Evolutionary conservation across 2,113 vertebrate genomes (phyloP).

Genomic region (Apistogramma diplotaenia): DNA sequence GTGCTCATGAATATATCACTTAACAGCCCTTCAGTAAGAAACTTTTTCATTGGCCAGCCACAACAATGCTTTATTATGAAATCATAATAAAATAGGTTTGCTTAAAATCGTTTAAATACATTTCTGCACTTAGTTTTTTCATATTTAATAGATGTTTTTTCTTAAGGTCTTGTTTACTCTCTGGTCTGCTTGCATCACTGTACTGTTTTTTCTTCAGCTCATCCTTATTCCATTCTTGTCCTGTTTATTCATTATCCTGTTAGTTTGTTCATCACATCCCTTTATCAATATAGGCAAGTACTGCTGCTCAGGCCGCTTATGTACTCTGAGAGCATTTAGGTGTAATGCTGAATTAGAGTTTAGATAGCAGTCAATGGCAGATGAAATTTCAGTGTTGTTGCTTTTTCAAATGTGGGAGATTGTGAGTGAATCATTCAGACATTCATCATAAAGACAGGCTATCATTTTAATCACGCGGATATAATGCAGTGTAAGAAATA

Average conservation of each 20-base stretch:
- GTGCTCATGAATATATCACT: not conserved
- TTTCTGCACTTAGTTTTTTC: not conserved
- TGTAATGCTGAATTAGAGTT: not conserved
- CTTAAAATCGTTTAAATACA: not conserved
- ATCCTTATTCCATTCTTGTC: not conserved
- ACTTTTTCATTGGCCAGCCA: not conserved
- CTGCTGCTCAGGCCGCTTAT: not conserved
- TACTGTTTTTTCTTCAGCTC: not conserved
- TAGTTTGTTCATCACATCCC: conserved; percentile 7
- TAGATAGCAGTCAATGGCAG: not conserved
- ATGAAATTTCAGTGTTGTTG: not conserved
- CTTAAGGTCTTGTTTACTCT: no score
- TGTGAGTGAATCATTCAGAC: conserved; percentile 3
- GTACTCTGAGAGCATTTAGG: not conserved
- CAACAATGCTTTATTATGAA: not conserved
- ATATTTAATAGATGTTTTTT: not conserved
- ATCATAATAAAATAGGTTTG: not conserved
- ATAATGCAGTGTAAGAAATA: not conserved
- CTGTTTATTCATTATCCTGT: not conserved
- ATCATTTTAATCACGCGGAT: not conserved
- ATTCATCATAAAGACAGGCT: not conserved
- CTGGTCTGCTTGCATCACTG: not conserved
- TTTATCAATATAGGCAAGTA: not conserved
- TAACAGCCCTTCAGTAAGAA: not conserved
- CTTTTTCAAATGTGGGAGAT: not conserved